These are phyloP conservation scores for Rhimphoctona megacephalus DNA, from an alignment of 2,888 invertebrate genomes.

Conservation along the genomic window DNA sequence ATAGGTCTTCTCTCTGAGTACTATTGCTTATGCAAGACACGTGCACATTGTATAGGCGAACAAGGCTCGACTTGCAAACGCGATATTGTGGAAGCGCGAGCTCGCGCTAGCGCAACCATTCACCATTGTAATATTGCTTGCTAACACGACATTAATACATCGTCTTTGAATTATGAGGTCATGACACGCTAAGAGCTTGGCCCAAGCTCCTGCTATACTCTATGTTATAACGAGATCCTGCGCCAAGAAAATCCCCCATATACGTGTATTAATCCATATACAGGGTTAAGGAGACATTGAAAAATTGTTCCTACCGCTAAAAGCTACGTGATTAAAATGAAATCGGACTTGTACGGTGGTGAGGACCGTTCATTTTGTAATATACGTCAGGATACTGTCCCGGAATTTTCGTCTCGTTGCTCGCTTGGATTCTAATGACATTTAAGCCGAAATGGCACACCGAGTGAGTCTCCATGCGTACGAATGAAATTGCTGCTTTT, in stretches of 20 bases:
- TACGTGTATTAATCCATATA: constrained; percentile 24
- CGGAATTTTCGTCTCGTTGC: constrained; percentile 14
- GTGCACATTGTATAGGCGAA: constrained; percentile 44
- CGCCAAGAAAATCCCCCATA: constrained; percentile 7
- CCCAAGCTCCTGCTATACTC: constrained; percentile 26
- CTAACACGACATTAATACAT: constrained; percentile 83
- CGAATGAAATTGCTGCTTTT: too few relatives aligned
- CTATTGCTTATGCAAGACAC: constrained; percentile 60
- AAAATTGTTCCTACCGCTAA: constrained; percentile 78
- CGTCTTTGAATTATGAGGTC: constrained; percentile 78
- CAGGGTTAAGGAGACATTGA: constrained; percentile 74
- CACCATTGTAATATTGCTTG: constrained; percentile 80
- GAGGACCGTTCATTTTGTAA: constrained; percentile 30
- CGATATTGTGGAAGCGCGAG: constrained; percentile 48
- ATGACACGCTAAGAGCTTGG: constrained; percentile 74
- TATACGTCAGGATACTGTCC: not conserved
- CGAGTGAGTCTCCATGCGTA: too few relatives aligned
- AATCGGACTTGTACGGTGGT: constrained; percentile 69
- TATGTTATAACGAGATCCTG: constrained; percentile 24
- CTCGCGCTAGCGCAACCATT: constrained; percentile 66
- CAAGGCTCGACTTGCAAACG: constrained; percentile 70
- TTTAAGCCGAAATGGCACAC: not conserved
- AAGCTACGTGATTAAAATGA: constrained; percentile 79
- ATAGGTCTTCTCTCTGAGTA: constrained; percentile 25
- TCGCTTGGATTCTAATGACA: constrained; percentile 19